phyloP scores from a whole-genome alignment of 2,888 invertebrate genomes.

The Phragmatobia fuliginosa region DNA sequence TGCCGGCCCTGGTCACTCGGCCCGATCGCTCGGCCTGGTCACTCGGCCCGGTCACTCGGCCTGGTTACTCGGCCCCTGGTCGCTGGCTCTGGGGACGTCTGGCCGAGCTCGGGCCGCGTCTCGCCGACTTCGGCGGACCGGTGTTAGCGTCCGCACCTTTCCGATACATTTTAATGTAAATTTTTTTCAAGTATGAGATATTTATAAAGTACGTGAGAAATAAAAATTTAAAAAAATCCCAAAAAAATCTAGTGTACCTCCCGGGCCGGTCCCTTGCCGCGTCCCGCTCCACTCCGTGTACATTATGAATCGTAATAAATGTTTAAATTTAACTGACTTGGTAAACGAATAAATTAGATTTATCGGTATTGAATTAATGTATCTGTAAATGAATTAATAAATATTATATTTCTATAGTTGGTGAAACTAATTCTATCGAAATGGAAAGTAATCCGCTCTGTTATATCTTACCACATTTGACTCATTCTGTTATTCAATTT shows the following conservation, averaged over 20 bases:
- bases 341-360: slow-evolving; percentile 85
- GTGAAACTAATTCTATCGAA: slow-evolving; percentile 81
- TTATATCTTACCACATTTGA: slow-evolving; percentile 83
- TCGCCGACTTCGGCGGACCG: slow-evolving; percentile 40
- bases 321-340: slow-evolving; percentile 81
- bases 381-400: slow-evolving; percentile 85
- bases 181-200: slow-evolving; percentile 86
- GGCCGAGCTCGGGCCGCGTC: slow-evolving; percentile 18
- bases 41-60: too few species aligned
- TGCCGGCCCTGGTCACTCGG: neutral
- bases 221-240: slow-evolving; percentile 74
- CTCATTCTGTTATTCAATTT: slow-evolving; percentile 87
- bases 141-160: slow-evolving; percentile 70
- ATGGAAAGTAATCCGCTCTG: slow-evolving; percentile 83
- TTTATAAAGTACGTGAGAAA: slow-evolving; percentile 85
- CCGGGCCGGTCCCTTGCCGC: slow-evolving; percentile 45
- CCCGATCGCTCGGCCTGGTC: slow-evolving; percentile 12
- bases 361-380: slow-evolving; percentile 83
- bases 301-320: slow-evolving; percentile 75
- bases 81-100: neutral
- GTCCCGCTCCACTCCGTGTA: slow-evolving; percentile 65
- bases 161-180: slow-evolving; percentile 83
- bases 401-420: slow-evolving; percentile 86
- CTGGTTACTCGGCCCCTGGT: too few species aligned
- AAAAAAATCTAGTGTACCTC: slow-evolving; percentile 74